Conservation (phyloP, 2,888 invertebrate genomes). For the Rugalucina vietnamica region DNA sequence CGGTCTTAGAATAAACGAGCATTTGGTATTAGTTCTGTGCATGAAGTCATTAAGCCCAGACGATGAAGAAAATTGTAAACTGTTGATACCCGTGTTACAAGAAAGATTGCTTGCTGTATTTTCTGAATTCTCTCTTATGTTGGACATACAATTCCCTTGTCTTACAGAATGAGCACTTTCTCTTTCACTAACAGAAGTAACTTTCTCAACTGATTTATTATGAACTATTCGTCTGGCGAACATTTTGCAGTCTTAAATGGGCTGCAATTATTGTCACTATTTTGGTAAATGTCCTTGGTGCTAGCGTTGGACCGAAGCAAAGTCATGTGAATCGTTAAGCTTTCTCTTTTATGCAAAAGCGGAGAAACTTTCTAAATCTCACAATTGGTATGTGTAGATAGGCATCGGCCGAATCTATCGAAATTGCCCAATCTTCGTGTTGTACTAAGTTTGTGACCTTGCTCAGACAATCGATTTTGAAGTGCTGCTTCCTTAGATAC, state of each 20-base stretch:
- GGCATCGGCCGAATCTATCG: neutral
- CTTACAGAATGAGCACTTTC: neutral
- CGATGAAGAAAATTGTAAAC: neutral
- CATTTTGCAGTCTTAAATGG: neutral
- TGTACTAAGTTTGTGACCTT: too few species aligned
- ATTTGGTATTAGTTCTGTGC: neutral
- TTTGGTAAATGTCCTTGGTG: neutral
- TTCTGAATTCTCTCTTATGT: neutral
- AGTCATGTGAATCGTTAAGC: neutral
- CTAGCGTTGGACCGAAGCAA: neutral
- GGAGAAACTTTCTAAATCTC: neutral
- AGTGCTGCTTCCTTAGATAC: neutral
- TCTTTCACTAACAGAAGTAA: neutral
- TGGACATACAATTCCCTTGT: neutral
- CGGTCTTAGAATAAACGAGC: too few species aligned
- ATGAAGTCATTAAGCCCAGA: neutral
- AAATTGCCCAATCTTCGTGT: slow-evolving; percentile 5
- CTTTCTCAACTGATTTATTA: neutral
- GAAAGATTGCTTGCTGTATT: neutral
- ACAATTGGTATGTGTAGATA: neutral
- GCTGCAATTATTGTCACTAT: neutral
- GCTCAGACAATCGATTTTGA: neutral
- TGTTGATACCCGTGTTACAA: neutral
- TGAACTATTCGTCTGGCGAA: neutral
- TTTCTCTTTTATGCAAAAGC: neutral